A percentile compares a stretch with the other conserved stretches of the same genome.
These are phyloP conservation scores for Rotaria sp. DNA, from an alignment of 2,888 invertebrate genomes.

Conservation along the genomic window DNA sequence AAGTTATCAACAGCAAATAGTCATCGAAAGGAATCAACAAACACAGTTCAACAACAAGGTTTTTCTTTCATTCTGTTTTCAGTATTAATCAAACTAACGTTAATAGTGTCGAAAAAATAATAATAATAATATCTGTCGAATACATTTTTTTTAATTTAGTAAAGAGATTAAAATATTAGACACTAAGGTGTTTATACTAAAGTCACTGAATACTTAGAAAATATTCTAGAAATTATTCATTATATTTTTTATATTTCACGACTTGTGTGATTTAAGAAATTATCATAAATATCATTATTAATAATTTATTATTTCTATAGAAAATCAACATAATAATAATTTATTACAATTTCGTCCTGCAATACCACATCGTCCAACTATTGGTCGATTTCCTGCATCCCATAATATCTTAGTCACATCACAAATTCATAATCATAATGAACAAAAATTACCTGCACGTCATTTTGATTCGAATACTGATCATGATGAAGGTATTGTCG, in stretches of 20 bases:
- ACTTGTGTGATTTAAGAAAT: too few relatives aligned
- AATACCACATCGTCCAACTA: not conserved
- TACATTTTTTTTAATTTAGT: not conserved
- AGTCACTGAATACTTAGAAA: too few relatives aligned
- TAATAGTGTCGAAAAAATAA: too few relatives aligned
- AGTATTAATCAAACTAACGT: not conserved
- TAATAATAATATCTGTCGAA: too few relatives aligned
- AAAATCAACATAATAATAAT: not conserved
- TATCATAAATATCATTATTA: too few relatives aligned
- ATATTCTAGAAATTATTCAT: too few relatives aligned
- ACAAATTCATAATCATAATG: conserved; percentile 2
- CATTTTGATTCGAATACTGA: not conserved
- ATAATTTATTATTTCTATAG: not conserved
- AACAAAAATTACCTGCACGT: not conserved
- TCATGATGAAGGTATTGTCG: conserved; percentile 4
- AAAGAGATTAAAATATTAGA: too few relatives aligned
- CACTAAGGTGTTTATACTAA: too few relatives aligned
- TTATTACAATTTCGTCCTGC: not conserved
- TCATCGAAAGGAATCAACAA: not conserved
- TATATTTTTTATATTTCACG: too few relatives aligned
- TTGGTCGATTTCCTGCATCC: not conserved
- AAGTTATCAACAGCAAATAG: not conserved
- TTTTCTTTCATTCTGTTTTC: not conserved
- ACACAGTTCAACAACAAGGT: not conserved
- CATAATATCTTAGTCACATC: not conserved